phyloP scores from a whole-genome alignment of 2,797 vertebrate species.

The Rhinella marina region DNA sequence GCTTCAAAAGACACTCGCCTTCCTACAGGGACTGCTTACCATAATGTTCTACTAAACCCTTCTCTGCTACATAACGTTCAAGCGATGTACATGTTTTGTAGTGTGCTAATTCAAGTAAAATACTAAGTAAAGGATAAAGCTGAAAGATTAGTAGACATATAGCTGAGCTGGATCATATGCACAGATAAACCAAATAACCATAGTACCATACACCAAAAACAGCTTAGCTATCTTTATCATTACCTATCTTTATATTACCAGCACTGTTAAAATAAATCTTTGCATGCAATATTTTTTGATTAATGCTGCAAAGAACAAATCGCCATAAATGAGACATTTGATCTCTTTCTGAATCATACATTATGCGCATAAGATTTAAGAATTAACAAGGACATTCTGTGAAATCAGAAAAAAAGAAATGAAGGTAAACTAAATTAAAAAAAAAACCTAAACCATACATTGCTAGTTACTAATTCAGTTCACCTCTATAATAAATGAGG shows the following conservation, averaged over 20 bases:
- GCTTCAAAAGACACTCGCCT: slow-evolving; percentile 19
- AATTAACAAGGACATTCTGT: no score
- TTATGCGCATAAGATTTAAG: not conserved
- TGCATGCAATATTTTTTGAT: not conserved
- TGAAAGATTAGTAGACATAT: not conserved
- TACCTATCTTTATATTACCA: not conserved
- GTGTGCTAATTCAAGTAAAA: not conserved
- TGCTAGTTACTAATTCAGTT: no score
- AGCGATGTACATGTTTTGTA: not conserved
- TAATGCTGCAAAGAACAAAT: not conserved
- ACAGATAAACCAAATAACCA: not conserved
- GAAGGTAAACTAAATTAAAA: no score
- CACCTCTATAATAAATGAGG: no score
- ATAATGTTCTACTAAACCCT: slow-evolving; percentile 1
- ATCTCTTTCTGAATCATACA: not conserved
- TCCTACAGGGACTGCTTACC: slow-evolving; percentile 21
- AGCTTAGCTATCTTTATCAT: not conserved
- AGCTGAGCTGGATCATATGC: not conserved
- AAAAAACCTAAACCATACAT: no score
- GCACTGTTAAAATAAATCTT: not conserved
- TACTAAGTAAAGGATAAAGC: not conserved
- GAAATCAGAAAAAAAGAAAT: no score
- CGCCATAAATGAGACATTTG: not conserved
- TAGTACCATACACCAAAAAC: not conserved
- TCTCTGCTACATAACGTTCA: not conserved